These are phyloP conservation scores for Drosophila athabasca DNA, from an alignment of 1,140 invertebrate species.

Conservation along the genomic window DNA sequence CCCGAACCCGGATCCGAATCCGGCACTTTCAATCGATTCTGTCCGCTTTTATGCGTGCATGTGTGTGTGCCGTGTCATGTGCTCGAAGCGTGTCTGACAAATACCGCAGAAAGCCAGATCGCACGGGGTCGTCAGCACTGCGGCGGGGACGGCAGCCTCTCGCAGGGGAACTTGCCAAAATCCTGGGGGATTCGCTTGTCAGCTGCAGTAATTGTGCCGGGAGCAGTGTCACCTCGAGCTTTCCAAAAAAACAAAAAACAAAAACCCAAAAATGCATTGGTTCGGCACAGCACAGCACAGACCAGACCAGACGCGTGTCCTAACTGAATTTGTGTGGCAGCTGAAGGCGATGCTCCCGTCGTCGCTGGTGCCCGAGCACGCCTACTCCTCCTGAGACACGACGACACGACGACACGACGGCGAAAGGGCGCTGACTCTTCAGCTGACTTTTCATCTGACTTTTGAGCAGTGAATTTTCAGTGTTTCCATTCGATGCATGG, in stretches of 20 bases:
- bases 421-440: conserved; percentile 61
- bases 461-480: conserved; percentile 22
- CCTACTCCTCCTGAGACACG: background rate
- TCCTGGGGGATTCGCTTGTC: conserved; percentile 38
- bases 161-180: conserved; percentile 3
- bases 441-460: conserved; percentile 73
- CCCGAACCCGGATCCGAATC: background rate
- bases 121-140: conserved; percentile 30
- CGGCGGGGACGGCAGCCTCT: background rate
- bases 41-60: too few relatives aligned
- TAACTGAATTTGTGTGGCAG: conserved; percentile 17
- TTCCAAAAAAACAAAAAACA: too few relatives aligned
- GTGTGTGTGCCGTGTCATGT: conserved; percentile 14
- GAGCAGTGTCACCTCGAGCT: too few relatives aligned
- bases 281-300: too few relatives aligned
- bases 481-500: background rate
- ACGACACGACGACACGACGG: too few relatives aligned
- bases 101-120: conserved; percentile 17
- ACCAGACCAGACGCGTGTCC: background rate
- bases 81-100: conserved; percentile 33
- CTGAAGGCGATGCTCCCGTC: conserved; percentile 27
- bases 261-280: too few relatives aligned
- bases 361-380: background rate
- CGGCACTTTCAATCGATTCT: conserved; percentile 17
- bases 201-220: conserved; percentile 20